Evolutionary conservation across 2,113 vertebrate genomes (phyloP), one percentile per base, ranked within the genome.

Genomic region (Poeciliopsis occidentalis): DNA sequence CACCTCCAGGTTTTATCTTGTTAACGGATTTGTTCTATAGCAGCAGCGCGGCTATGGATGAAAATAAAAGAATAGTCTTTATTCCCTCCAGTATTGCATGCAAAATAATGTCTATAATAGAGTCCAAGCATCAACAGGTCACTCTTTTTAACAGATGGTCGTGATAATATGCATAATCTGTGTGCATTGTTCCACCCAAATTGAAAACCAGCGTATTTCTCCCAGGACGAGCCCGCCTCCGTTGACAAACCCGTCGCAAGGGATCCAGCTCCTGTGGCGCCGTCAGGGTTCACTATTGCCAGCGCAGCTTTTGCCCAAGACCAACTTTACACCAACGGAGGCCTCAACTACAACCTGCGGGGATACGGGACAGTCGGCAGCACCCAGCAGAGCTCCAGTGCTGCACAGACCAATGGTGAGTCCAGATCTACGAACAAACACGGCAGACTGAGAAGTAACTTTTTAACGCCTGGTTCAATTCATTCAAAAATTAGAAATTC

Each of bases 321-420:
- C 88, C 96, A 97, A 0, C 97, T 97, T 91, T 98, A 97, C 81
- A 97, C 97, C 96, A 99, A 99, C 0, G 98, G 98, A 82, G 96
- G 97, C 92, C 96, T 99, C 89, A 98, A 96, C 94, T 98, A 99
- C 93, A 97, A 95, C 88, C 96, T 97, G 94, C 96, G 97, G 75
- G 94, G 96, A 75, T 98, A 97, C 0, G 96, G 96, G 82, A 91
- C 95, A 8, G 91, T 96, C 63, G 88, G 95, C 79, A 94, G 95
- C 93, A 96, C 90, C 93, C 94, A 97, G 93, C 96, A 96, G 89
- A 94, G 94, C 8, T 95, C 96, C 0, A 96, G 95, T 78, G 96
- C 95, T 83, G 77, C 88, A 68, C 97, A 98, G 92, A 97, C 95
- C 93, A 99, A 99, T 0, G 98, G 98, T 99, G 75, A 95, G 85